Percentiles rank a stretch among this genome's conserved stretches.
Conservation (phyloP, 2,113 vertebrate species). For the Boulengeromyrus knoepffleri region DNA sequence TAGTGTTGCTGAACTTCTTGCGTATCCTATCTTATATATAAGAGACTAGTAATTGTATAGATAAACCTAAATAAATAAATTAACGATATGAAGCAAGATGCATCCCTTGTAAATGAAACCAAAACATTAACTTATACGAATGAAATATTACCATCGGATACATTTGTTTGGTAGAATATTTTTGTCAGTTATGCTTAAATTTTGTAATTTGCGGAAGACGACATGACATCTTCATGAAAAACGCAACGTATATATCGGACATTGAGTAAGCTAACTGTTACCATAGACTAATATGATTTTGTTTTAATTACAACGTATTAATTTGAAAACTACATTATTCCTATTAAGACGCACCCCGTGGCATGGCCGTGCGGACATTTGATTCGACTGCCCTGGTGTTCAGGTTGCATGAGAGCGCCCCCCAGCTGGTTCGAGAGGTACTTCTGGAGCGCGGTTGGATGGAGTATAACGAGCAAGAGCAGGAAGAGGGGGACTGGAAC, state of each 20-base stretch:
- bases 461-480: conserved; percentile 50
- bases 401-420: conserved; percentile 52
- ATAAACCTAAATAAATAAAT: background rate
- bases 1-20: background rate
- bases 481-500: conserved; percentile 61
- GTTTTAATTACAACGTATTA: background rate
- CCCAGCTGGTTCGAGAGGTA: conserved; percentile 60
- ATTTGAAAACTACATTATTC: background rate
- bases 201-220: background rate
- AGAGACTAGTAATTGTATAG: background rate
- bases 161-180: background rate
- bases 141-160: background rate
- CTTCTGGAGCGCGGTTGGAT: conserved; percentile 69
- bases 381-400: conserved; percentile 51
- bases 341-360: background rate
- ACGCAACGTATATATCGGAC: background rate
- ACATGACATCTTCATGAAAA: background rate
- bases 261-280: background rate
- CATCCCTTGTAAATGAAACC: background rate
- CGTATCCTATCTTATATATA: background rate
- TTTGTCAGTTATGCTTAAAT: background rate
- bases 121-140: background rate
- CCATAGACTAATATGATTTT: background rate
- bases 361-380: conserved; percentile 16
- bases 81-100: background rate